A percentile compares a stretch with the other conserved stretches of the same genome.
Conservation (phyloP, 2,113 vertebrate genomes). For the Puntigrus tetrazona region DNA sequence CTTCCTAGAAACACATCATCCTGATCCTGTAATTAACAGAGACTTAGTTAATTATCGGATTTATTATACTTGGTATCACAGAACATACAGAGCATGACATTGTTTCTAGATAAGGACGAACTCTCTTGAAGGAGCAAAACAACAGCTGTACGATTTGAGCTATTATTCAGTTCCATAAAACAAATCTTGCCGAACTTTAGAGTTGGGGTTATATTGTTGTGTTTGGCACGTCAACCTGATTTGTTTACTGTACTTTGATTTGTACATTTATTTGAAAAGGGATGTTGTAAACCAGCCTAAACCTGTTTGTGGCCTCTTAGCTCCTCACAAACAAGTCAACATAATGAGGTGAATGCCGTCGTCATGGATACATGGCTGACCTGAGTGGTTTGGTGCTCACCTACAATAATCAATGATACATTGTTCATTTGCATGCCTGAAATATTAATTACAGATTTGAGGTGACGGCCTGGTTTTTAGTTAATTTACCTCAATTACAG, state of each 20-base stretch:
- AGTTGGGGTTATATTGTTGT: neutral
- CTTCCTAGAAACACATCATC: too few relatives aligned
- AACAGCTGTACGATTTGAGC: too few relatives aligned
- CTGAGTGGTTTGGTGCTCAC: neutral
- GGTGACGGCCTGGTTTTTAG: neutral
- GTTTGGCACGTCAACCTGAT: neutral
- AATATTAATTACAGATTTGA: neutral
- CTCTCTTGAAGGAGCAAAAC: too few relatives aligned
- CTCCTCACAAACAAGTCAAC: neutral
- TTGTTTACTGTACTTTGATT: neutral
- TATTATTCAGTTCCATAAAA: too few relatives aligned
- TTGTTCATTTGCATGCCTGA: neutral
- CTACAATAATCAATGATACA: neutral
- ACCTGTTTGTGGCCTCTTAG: neutral
- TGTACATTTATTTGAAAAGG: neutral
- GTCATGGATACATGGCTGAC: neutral
- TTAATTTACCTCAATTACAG: too few relatives aligned
- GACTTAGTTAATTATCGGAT: too few relatives aligned
- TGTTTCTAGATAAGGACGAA: too few relatives aligned
- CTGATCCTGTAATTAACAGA: too few relatives aligned
- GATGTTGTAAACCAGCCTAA: neutral
- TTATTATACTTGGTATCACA: too few relatives aligned
- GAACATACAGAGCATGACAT: too few relatives aligned
- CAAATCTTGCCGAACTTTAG: neutral
- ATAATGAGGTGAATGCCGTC: conserved; percentile 2